Evolutionary conservation across 2,113 vertebrate species (phyloP), one percentile per base, ranked within the genome.

Genomic region (Rhinopomastus cyanomelas): DNA sequence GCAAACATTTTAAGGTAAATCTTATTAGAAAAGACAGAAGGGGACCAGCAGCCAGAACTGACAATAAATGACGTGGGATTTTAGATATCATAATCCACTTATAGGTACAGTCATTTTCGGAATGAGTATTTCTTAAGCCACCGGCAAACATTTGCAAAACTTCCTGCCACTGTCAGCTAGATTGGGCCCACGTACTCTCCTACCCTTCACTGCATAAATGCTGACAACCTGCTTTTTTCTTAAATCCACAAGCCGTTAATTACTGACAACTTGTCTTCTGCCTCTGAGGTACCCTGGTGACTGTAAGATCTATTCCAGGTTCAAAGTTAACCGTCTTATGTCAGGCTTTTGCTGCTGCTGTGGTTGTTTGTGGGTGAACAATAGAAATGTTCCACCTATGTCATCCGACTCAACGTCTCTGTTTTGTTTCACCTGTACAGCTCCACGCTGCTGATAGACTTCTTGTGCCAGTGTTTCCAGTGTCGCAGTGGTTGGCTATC

Each of bases 11-110:
- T 76, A 78, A 80, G 13, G 39, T 59, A 85, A 93, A 90, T 67
- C 89, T 56, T 80, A 79, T 85, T 84, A 95, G 71, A 88, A 49
- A 65, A 61, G 57, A 77, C 53, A 67, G 68, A 65, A 81, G 76
- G 62, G 67, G 49, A 62, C 3, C 19, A 93, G 68, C 60, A 85
- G 51, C 16, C 69, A 59, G 46, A 60, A 57, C 13, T 78, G 79
- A 86, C 52, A 77, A 86, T 67, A 93, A 94, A 92, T 79, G 15
- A 4, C 44, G 21, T 74, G 64, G 60, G 52, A 32, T 91, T 90
- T 87, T 69, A 92, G 90, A 96, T 93, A 87, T 14, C 53, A 59
- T 62, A 95, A 93, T 92, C 90, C 80, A 83, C 74, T 95, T 93
- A 83, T 65, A 95, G 65, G 51, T 84, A 88, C 52, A 92, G 56